phyloP scores from a whole-genome alignment of 2,888 invertebrate species.

The Galerucella pusilla region DNA sequence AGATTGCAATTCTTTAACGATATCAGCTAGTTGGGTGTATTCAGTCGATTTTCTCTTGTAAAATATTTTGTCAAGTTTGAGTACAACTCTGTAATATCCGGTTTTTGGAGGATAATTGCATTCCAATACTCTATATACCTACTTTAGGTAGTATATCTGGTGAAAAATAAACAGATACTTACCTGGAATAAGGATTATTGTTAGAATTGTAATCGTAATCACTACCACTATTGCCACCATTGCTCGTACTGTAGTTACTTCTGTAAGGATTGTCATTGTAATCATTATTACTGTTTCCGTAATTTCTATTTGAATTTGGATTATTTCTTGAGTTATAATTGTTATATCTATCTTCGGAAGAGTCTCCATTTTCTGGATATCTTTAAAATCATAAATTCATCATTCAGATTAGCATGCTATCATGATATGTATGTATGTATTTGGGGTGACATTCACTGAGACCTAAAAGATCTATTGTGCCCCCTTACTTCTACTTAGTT shows the following conservation, averaged over 20 bases:
- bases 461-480: too few relatives aligned
- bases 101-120: too few relatives aligned
- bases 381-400: neutral
- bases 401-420: neutral
- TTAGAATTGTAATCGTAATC: conserved; percentile 16
- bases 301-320: conserved; percentile 28
- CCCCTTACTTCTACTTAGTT: too few relatives aligned
- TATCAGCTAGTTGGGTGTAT: too few relatives aligned
- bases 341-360: conserved; percentile 5
- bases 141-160: too few relatives aligned
- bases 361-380: conserved; percentile 17
- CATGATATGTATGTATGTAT: too few relatives aligned
- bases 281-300: conserved; percentile 23
- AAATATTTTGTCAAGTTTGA: too few relatives aligned
- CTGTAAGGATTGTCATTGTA: conserved; percentile 28
- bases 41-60: too few relatives aligned
- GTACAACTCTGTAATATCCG: too few relatives aligned
- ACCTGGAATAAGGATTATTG: conserved; percentile 27
- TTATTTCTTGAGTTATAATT: conserved; percentile 16
- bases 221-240: conserved; percentile 5
- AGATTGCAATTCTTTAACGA: too few relatives aligned
- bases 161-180: neutral
- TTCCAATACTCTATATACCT: too few relatives aligned
- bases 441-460: too few relatives aligned
- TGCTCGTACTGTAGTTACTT: conserved; percentile 15